Conservation (phyloP, 2,797 vertebrate genomes). For the Coregonus ussuriensis region DNA sequence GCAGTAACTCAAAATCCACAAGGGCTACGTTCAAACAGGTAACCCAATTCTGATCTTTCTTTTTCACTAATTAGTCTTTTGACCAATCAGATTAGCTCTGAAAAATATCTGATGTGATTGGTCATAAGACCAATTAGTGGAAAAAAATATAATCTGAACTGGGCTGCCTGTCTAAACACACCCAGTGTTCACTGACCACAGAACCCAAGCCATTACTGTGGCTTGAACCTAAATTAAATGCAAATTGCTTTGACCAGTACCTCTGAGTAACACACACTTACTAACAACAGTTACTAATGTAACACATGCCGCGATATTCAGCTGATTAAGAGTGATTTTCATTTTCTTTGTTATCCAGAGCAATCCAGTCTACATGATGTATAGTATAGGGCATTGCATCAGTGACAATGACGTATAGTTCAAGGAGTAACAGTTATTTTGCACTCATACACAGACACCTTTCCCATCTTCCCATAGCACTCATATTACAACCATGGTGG, state of each 20-base stretch:
- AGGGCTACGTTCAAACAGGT: too few species aligned
- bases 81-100: too few species aligned
- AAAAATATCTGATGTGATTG: too few species aligned
- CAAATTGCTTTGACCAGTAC: not conserved
- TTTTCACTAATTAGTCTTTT: too few species aligned
- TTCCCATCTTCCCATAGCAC: constrained; percentile 40
- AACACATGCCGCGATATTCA: not conserved
- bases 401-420: constrained; percentile 19
- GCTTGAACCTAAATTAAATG: not conserved
- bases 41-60: too few species aligned
- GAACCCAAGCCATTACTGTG: not conserved
- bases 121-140: too few species aligned
- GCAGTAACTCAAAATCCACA: not conserved
- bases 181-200: not conserved
- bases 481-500: constrained; percentile 35
- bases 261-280: not conserved
- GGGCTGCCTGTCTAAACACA: not conserved
- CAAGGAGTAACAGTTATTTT: constrained; percentile 37
- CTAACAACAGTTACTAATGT: not conserved
- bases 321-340: not conserved
- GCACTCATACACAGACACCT: constrained; percentile 52
- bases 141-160: not conserved
- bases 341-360: not conserved
- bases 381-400: constrained; percentile 9
- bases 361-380: not conserved